A percentile compares a stretch with the other conserved stretches of the same genome.
phyloP scores from a whole-genome alignment of 1,140 invertebrate species.

The Drosophila mayri region DNA sequence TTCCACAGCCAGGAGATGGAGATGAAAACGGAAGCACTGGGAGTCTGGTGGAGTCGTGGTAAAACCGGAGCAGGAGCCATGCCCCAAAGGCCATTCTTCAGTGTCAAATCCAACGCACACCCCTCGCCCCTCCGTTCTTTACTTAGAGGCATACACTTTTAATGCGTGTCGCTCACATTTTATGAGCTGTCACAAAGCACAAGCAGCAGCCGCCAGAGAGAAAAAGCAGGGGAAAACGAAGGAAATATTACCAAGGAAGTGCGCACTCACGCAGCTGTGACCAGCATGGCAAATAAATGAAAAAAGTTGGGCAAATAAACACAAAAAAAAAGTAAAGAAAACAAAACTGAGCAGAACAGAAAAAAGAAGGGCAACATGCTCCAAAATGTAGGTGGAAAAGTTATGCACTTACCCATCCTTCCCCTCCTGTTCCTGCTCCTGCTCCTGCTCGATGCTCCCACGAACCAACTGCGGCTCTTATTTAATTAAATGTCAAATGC shows the following conservation, averaged over 20 bases:
- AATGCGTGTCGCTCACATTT: slow-evolving; percentile 81
- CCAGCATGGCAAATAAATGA: slow-evolving; percentile 80
- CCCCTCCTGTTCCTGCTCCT: neutral
- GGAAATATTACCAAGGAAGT: slow-evolving; percentile 64
- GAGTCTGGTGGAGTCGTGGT: slow-evolving; percentile 1
- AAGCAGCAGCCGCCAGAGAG: slow-evolving; percentile 44
- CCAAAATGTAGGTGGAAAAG: slow-evolving; percentile 68
- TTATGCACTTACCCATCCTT: slow-evolving; percentile 53
- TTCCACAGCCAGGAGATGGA: neutral
- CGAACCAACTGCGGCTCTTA: slow-evolving; percentile 51
- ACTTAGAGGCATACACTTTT: slow-evolving; percentile 63
- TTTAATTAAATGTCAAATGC: slow-evolving; percentile 81
- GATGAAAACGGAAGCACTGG: neutral
- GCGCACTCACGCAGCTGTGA: slow-evolving; percentile 78
- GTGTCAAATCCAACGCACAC: slow-evolving; percentile 69
- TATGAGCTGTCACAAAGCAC: slow-evolving; percentile 79
- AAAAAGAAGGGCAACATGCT: slow-evolving; percentile 39
- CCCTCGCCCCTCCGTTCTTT: slow-evolving; percentile 10
- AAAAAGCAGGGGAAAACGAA: slow-evolving; percentile 44
- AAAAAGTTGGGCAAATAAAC: slow-evolving; percentile 77
- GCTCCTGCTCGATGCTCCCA: neutral
- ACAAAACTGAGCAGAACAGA: slow-evolving; percentile 6
- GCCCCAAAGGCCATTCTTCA: slow-evolving; percentile 74
- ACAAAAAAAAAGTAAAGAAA: slow-evolving; percentile 27
- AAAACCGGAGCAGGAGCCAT: slow-evolving; percentile 24